Percentiles rank a stretch among this genome's conserved stretches.
Evolutionary conservation across 2,888 invertebrate genomes (phyloP).

Genomic region (Keiferia lycopersicella): DNA sequence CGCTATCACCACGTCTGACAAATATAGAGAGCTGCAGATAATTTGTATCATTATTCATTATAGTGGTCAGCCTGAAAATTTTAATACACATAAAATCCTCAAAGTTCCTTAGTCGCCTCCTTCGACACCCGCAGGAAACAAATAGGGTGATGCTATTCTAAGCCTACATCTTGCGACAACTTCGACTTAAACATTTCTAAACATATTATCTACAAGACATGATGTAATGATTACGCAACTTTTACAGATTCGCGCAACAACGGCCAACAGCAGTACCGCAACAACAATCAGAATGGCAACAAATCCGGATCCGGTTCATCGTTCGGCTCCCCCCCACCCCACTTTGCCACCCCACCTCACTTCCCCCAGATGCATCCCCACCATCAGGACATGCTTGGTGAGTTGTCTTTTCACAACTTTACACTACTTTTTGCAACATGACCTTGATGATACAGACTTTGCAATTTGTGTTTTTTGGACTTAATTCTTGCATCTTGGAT

Average conservation of each 20-base stretch:
- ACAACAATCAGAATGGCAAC: conserved; percentile 63
- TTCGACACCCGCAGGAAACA: too few relatives aligned
- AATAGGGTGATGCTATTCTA: too few relatives aligned
- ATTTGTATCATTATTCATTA: too few relatives aligned
- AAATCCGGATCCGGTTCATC: conserved; percentile 70
- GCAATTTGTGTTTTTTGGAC: too few relatives aligned
- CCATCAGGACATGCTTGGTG: conserved; percentile 77
- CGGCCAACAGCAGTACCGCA: conserved; percentile 70
- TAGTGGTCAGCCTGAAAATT: too few relatives aligned
- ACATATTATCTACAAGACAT: neutral
- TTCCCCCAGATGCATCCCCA: conserved; percentile 77
- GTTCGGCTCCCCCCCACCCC: conserved; percentile 76
- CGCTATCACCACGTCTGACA: too few relatives aligned
- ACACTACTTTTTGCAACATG: neutral
- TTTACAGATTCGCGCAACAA: conserved; percentile 61
- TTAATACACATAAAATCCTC: too few relatives aligned
- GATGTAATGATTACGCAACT: neutral
- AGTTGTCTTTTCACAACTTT: conserved; percentile 29
- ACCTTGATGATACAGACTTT: neutral
- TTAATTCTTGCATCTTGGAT: neutral
- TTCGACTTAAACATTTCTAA: too few relatives aligned
- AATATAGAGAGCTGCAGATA: too few relatives aligned
- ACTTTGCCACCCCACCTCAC: conserved; percentile 71
- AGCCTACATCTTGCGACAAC: too few relatives aligned
- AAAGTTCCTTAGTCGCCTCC: too few relatives aligned